Evolutionary conservation across 1,140 invertebrate species (phyloP).

Genomic region (Whitmania pigra): DNA sequence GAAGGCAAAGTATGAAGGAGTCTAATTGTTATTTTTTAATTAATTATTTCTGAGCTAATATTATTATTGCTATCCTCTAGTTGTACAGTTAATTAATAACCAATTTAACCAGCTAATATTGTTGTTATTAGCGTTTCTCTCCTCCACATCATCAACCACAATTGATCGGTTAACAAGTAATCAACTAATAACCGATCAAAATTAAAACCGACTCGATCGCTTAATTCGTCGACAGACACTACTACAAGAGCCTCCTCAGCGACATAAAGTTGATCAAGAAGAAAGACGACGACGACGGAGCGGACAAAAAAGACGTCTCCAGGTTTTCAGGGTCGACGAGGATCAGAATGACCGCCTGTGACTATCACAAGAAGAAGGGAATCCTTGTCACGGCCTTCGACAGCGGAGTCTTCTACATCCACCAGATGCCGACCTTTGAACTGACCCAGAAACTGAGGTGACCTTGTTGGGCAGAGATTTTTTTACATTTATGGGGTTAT

Average conservation of each 20-base stretch:
- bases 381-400: constrained; percentile 69
- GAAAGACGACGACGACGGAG: constrained; percentile 10
- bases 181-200: no score
- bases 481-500: no score
- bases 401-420: constrained; percentile 71
- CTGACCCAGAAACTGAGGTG: constrained; percentile 73
- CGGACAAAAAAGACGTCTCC: neutral
- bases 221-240: neutral
- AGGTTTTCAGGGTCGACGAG: neutral
- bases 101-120: no score
- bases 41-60: no score
- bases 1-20: neutral
- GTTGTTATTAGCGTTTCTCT: no score
- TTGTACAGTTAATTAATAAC: no score
- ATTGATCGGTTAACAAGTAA: no score
- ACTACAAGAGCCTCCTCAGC: neutral
- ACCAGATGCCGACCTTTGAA: constrained; percentile 82
- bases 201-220: no score
- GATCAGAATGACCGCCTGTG: constrained; percentile 54
- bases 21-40: neutral
- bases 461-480: no score
- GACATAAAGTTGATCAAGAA: neutral
- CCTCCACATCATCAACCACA: no score
- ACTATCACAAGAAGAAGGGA: constrained; percentile 62
- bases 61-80: no score